Conservation (phyloP, 2,888 invertebrate genomes). For the Apocheima hispidaria region DNA sequence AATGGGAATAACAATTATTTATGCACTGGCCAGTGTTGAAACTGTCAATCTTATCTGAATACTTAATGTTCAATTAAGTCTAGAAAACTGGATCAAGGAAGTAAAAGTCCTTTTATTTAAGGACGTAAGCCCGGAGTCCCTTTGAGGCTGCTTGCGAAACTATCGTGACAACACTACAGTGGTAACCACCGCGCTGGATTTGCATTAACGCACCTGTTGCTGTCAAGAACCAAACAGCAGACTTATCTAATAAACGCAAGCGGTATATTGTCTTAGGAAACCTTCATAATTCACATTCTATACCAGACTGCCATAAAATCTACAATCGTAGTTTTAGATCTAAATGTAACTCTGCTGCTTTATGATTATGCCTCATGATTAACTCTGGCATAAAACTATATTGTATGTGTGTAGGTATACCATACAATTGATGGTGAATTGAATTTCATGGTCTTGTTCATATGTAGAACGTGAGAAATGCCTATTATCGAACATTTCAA, state of each 20-base stretch:
- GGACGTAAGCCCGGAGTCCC: slow-evolving; percentile 58
- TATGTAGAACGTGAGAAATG: slow-evolving; percentile 48
- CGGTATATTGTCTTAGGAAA: slow-evolving; percentile 44
- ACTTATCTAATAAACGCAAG: slow-evolving; percentile 66
- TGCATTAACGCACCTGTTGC: slow-evolving; percentile 70
- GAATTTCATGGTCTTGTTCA: slow-evolving; percentile 45
- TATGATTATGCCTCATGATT: slow-evolving; percentile 34
- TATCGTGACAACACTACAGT: slow-evolving; percentile 40
- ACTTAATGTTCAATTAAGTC: slow-evolving; percentile 65
- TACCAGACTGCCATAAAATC: slow-evolving; percentile 23
- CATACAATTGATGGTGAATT: slow-evolving; percentile 39
- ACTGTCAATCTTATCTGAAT: slow-evolving; percentile 50
- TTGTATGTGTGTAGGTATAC: slow-evolving; percentile 10
- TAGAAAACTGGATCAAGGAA: slow-evolving; percentile 67
- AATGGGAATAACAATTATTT: slow-evolving; percentile 25
- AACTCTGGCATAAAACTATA: slow-evolving; percentile 27
- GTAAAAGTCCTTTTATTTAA: slow-evolving; percentile 74
- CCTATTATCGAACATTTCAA: slow-evolving; percentile 46
- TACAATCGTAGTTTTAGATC: slow-evolving; percentile 26
- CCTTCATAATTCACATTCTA: slow-evolving; percentile 22
- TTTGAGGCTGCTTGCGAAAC: slow-evolving; percentile 61
- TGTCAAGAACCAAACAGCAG: slow-evolving; percentile 42
- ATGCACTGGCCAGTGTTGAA: slow-evolving; percentile 43
- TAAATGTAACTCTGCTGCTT: slow-evolving; percentile 18
- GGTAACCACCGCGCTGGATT: slow-evolving; percentile 51